Evolutionary conservation across 2,113 vertebrate species (phyloP).

Genomic region (Gopherus flavomarginatus): DNA sequence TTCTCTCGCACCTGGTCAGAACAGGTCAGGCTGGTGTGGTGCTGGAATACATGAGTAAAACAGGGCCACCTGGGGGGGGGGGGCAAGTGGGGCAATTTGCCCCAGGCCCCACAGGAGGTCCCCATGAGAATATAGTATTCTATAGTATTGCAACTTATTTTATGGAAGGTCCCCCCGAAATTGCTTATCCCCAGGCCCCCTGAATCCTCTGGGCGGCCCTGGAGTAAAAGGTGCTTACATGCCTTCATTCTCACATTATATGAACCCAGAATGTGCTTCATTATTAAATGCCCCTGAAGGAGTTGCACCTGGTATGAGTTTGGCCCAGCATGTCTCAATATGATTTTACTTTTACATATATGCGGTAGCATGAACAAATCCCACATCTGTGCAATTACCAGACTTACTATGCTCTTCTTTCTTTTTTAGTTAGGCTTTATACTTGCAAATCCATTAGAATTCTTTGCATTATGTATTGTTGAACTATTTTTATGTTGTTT

Average conservation of each 20-base stretch:
- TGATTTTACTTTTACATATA: background rate
- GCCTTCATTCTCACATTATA: background rate
- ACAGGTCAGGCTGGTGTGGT: background rate
- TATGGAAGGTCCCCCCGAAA: no score
- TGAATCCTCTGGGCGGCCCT: no score
- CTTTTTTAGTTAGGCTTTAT: slow-evolving; percentile 31
- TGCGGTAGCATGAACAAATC: background rate
- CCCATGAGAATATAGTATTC: no score
- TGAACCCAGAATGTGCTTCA: background rate
- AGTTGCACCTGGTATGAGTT: background rate
- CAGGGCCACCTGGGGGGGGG: no score
- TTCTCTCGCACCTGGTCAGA: background rate
- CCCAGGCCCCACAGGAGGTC: no score
- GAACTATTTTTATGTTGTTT: slow-evolving; percentile 44
- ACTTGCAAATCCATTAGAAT: slow-evolving; percentile 51
- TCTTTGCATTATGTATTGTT: slow-evolving; percentile 45
- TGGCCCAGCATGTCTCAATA: background rate
- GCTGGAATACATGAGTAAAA: background rate
- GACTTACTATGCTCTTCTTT: slow-evolving; percentile 18
- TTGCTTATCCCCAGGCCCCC: no score
- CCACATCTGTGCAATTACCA: background rate
- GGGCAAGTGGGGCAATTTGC: no score
- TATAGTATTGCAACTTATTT: no score
- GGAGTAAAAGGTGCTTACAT: fast-evolving
- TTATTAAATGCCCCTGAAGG: background rate